Base-by-base conservation (phyloP, 2,797 vertebrate genomes). In the Acanthurus lineatus region DNA sequence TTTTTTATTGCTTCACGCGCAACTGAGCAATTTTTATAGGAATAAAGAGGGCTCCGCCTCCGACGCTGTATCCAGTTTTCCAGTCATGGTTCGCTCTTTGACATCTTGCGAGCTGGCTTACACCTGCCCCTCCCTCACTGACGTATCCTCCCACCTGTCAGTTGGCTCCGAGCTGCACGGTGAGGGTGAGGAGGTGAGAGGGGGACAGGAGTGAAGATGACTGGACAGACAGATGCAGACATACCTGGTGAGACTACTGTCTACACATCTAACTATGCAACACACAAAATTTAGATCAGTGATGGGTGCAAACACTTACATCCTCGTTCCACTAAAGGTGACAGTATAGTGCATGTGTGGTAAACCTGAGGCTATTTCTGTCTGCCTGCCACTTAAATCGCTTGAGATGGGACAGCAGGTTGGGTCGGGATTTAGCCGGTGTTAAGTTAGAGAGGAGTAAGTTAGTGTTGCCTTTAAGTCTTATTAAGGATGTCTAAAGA, bases 301-400 rank as follows among this genome's bases (percentile, higher is more conserved):
- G 3, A 28, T 25, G 16, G 12, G 15, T 56, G 1, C 12, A 15
- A 12, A 11, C 6, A 17, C 48, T 54, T 44, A 38, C n/a, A n/a
- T 6, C 28, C 28, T 32, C 28, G 3, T 35, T 35, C 2, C 17
- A 4, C 6, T 35, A 11, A 22, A 0, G 3, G 17, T 59, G 15
- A 47, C 10, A 35, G 20, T 28, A 35, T 19, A 4, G n/a, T 77
- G 6, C 63, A 32, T 44, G 69, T 69, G 45, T 19, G 38, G 17
- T 57, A 58, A 80, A 89, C 73, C 77, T 81, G 84, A 47, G 69
- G 72, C 89, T 92, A 92, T 90, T 91, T 87, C 66, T 72, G 88
- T 77, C 83, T 51, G 44, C 53, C 82, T 67, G 81, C 70, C 80
- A 51, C 84, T 77, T 90, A 88, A 86, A 88, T 58, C 28, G 65